These are phyloP conservation scores for Lutraria rhynchaena DNA, from an alignment of 1,140 invertebrate species.

Conservation along the genomic window DNA sequence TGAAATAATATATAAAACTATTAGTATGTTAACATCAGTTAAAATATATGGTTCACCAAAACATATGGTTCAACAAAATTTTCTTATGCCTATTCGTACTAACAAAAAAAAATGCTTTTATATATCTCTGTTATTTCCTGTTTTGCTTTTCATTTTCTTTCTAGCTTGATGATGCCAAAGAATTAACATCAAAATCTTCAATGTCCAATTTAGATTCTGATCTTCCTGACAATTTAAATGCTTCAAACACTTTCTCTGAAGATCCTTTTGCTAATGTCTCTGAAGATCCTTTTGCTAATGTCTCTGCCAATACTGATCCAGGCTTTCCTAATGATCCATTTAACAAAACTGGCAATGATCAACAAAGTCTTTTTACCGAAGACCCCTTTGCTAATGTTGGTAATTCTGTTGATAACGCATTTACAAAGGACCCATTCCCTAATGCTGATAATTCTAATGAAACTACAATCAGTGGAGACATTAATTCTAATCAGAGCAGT, in stretches of 20 bases:
- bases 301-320: background rate
- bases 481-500: background rate
- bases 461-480: background rate
- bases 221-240: background rate
- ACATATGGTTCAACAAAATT: too few relatives aligned
- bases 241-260: too few relatives aligned
- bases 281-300: background rate
- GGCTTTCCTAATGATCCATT: background rate
- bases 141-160: slow-evolving; percentile 15
- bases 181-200: slow-evolving; percentile 13
- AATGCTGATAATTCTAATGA: too few relatives aligned
- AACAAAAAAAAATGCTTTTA: too few relatives aligned
- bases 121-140: too few relatives aligned
- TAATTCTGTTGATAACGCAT: slow-evolving; percentile 2
- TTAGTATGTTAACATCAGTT: too few relatives aligned
- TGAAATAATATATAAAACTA: too few relatives aligned
- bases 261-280: too few relatives aligned
- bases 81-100: too few relatives aligned
- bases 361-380: slow-evolving; percentile 12
- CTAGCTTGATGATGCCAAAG: background rate
- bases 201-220: background rate
- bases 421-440: background rate
- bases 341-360: background rate
- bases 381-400: slow-evolving; percentile 26
- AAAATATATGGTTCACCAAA: too few relatives aligned